Base-by-base conservation (phyloP, 2,113 vertebrate genomes). In the Sorex fumeus region DNA sequence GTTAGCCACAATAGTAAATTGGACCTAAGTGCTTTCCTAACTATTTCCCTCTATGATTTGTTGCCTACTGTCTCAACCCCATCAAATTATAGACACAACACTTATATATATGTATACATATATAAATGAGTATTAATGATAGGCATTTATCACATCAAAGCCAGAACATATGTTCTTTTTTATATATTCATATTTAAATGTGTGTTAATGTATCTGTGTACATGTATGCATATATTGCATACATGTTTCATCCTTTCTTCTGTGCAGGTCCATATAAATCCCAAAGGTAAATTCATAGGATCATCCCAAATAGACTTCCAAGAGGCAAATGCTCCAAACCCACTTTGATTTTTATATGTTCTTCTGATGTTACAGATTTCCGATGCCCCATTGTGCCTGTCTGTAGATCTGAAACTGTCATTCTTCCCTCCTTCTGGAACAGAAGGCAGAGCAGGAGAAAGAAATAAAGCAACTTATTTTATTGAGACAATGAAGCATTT, bases 281-380 rank as follows among this genome's bases (percentile, higher is more conserved):
- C 28, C 74, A 90, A 69, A 82, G 43, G 57, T 2, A 43, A 82
- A 77, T 78, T 88, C 28, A 84, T 27, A 60, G 47, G 79, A 71
- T 23, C 60, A 82, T 40, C 19, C 21, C 28, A 60, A 60, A 66
- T 34, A 50, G 47, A 36, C 30, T 83, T 30, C 11, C 21, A 16
- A 5, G 1, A 13, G 23, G 62, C 66, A 57, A 66, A 70, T 11
- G 28, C 16, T 15, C 21, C 32, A 60, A 15, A 2, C 28, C 13
- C 23, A 30, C 34, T 13, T 71, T 21, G 36, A 40, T 28, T 80
- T 70, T 88, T 32, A 21, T 21, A 62, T 75, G 30, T 82, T 40
- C 3, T n/a, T 64, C 32, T 70, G n/a, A 53, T 62, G 10, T 34
- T 85, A 15, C n/a, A 77, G 62, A 36, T 62, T 64, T 43, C 25